Conservation (phyloP, 2,113 vertebrate genomes). For the Cephalopterus ornatus region DNA sequence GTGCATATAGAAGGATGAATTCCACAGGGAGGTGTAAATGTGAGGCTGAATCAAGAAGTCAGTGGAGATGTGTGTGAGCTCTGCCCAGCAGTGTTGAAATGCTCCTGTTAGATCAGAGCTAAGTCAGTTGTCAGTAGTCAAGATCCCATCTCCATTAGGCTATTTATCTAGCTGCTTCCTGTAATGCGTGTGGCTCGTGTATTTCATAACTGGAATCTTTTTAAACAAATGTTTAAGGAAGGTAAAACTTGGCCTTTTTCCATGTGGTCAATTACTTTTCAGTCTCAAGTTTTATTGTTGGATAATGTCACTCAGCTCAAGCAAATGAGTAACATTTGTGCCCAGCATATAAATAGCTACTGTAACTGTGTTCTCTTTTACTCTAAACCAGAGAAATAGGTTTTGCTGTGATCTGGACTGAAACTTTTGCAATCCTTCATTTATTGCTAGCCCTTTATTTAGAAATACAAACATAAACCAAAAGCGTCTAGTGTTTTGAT, state of each 20-base stretch:
- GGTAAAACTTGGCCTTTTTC: not conserved
- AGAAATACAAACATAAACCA: not conserved
- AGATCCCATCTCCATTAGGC: not conserved
- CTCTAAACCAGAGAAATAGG: not conserved
- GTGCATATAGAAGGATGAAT: not conserved
- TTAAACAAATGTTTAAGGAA: not conserved
- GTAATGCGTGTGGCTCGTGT: not conserved
- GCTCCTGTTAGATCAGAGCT: not conserved
- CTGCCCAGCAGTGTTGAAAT: not conserved
- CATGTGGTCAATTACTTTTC: not conserved
- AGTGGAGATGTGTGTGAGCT: fast-evolving
- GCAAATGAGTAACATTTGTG: not conserved
- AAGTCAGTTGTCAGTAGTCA: not conserved
- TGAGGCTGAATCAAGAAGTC: not conserved
- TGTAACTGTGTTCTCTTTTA: not conserved
- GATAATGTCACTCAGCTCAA: not conserved
- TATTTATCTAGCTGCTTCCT: not conserved
- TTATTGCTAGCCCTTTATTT: not conserved
- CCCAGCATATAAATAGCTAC: not conserved
- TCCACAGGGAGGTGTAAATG: not conserved
- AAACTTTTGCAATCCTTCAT: not conserved
- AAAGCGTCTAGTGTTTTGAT: not conserved
- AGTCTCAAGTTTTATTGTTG: not conserved
- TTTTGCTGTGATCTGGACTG: not conserved
- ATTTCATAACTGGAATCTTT: not conserved